A percentile compares a stretch with the other conserved stretches of the same genome.
Evolutionary conservation across 2,888 invertebrate genomes (phyloP).

Genomic region (Drosophila crucigera): DNA sequence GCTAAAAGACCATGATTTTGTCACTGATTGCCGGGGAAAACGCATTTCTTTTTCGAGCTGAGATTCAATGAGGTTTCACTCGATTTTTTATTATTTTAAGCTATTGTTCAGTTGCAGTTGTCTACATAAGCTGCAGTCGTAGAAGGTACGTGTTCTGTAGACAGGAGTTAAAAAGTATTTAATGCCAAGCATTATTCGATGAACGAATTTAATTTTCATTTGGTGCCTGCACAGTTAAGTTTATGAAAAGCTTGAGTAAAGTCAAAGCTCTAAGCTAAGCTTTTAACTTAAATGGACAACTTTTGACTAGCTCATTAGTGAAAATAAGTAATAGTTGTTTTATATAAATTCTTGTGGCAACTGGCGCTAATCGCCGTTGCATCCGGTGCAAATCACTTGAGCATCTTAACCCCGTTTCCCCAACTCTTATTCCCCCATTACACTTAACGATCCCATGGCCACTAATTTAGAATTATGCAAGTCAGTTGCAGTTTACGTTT

Average conservation of each 20-base stretch:
- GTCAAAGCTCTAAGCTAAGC: constrained; percentile 1
- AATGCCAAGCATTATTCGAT: neutral
- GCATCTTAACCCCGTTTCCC: constrained; percentile 14
- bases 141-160: neutral
- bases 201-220: neutral
- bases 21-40: constrained; percentile 31
- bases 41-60: constrained; percentile 15
- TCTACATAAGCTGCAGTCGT: neutral
- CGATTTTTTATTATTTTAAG: constrained; percentile 1
- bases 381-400: constrained; percentile 65
- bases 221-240: neutral
- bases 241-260: neutral
- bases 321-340: constrained; percentile 19
- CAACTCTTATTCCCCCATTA: constrained; percentile 2
- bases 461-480: constrained; percentile 78
- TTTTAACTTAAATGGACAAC: constrained; percentile 17
- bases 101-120: constrained; percentile 4
- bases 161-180: neutral
- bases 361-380: constrained; percentile 50
- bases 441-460: constrained; percentile 57
- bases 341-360: constrained; percentile 23
- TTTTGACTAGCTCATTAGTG: constrained; percentile 32
- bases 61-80: constrained; percentile 34
- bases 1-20: constrained; percentile 46
- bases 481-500: constrained; percentile 54